A percentile compares a stretch with the other conserved stretches of the same genome.
Conservation (phyloP, 1,140 invertebrate genomes). For the Trichonephila clavipes region DNA sequence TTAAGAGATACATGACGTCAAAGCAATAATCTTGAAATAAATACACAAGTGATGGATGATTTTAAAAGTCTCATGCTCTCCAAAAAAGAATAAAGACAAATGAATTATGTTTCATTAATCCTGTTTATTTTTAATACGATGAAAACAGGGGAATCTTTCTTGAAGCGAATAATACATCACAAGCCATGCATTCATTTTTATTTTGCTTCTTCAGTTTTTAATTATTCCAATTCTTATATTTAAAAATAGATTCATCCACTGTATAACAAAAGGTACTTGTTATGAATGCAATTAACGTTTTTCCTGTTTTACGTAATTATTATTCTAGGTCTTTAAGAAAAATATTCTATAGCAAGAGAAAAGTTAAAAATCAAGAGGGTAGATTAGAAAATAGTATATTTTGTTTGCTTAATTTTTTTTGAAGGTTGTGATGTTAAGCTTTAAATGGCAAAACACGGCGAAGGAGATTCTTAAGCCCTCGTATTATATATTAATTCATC, state of each 20-base stretch:
- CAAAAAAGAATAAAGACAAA: neutral
- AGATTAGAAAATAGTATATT: too few relatives aligned
- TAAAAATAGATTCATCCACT: neutral
- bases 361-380: neutral
- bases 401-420: too few relatives aligned
- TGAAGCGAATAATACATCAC: neutral
- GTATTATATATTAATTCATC: too few relatives aligned
- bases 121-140: neutral
- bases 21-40: neutral
- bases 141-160: neutral
- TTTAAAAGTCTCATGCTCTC: neutral
- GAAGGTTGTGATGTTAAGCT: too few relatives aligned
- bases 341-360: neutral
- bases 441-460: too few relatives aligned
- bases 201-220: neutral
- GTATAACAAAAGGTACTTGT: neutral
- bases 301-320: neutral
- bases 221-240: neutral
- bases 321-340: too few relatives aligned
- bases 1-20: neutral
- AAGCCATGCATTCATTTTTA: neutral
- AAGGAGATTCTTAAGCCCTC: too few relatives aligned
- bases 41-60: neutral
- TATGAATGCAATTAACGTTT: neutral
- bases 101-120: slow-evolving; percentile 14